Percentiles rank a stretch among this genome's conserved stretches.
These are phyloP conservation scores for Madoqua kirkii DNA, from an alignment of 2,113 vertebrate genomes.

Conservation along the genomic window DNA sequence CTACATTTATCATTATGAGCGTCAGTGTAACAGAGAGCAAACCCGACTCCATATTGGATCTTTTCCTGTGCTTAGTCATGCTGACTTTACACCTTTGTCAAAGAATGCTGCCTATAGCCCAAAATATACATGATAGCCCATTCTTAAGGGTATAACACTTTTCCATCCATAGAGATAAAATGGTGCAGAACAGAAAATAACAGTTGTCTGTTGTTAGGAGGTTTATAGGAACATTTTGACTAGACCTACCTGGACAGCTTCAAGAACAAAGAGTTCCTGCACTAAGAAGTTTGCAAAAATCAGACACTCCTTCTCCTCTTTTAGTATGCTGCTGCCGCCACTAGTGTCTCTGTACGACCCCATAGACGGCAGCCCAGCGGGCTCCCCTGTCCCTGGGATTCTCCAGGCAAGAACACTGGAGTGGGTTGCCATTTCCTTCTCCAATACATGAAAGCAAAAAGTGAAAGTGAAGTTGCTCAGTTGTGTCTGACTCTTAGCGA, in stretches of 20 bases:
- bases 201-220: not conserved
- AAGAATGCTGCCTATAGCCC: not conserved
- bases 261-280: not conserved
- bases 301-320: not conserved
- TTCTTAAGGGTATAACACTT: not conserved
- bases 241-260: not conserved
- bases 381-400: no score
- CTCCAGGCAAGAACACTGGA: no score
- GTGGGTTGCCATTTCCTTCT: no score
- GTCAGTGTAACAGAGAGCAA: not conserved
- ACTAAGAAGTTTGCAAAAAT: not conserved
- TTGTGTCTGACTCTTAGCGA: accelerated
- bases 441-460: no score
- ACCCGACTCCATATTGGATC: not conserved
- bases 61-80: not conserved
- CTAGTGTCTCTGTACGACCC: no score
- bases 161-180: not conserved
- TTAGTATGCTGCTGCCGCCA: not conserved
- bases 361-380: no score
- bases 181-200: not conserved
- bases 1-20: not conserved
- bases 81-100: not conserved
- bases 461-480: no score
- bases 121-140: not conserved
- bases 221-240: not conserved